Evolutionary conservation across 2,888 invertebrate genomes (phyloP).

Genomic region (Biston stratarius): DNA sequence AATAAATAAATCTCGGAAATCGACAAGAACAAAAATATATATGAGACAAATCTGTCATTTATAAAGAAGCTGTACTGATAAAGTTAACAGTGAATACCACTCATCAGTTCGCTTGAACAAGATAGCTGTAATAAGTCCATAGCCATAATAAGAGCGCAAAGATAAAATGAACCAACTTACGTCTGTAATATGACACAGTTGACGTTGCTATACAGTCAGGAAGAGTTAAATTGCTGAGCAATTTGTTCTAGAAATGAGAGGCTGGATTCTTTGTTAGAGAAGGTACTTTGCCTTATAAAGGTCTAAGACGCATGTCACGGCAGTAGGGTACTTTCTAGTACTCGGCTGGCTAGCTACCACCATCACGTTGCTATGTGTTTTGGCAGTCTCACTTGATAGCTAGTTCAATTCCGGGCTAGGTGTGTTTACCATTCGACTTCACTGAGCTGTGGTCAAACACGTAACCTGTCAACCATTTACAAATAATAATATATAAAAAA

Average conservation of each 20-base stretch:
- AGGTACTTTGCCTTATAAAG: background rate
- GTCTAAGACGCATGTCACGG: too few relatives aligned
- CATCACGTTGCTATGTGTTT: too few relatives aligned
- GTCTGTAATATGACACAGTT: background rate
- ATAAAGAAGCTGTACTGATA: background rate
- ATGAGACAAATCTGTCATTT: slow-evolving; percentile 1
- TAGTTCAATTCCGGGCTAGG: too few relatives aligned
- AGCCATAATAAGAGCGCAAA: background rate
- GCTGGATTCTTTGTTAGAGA: background rate
- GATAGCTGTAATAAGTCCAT: slow-evolving; percentile 11
- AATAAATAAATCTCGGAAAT: background rate
- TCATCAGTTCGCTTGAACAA: slow-evolving; percentile 5
- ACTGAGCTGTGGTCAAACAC: too few relatives aligned
- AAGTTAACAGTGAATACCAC: slow-evolving; percentile 11
- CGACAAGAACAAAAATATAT: background rate
- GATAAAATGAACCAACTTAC: background rate
- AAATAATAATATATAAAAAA: too few relatives aligned
- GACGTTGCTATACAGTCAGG: slow-evolving; percentile 8
- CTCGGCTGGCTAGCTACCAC: too few relatives aligned
- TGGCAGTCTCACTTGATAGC: too few relatives aligned
- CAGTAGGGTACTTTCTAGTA: too few relatives aligned
- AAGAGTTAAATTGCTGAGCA: slow-evolving; percentile 3
- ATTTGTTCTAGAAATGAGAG: background rate
- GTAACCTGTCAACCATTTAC: too few relatives aligned
- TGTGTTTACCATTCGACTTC: too few relatives aligned